Evolutionary conservation across 2,797 vertebrate species (phyloP).

Genomic region (Dromococcyx pavoninus): DNA sequence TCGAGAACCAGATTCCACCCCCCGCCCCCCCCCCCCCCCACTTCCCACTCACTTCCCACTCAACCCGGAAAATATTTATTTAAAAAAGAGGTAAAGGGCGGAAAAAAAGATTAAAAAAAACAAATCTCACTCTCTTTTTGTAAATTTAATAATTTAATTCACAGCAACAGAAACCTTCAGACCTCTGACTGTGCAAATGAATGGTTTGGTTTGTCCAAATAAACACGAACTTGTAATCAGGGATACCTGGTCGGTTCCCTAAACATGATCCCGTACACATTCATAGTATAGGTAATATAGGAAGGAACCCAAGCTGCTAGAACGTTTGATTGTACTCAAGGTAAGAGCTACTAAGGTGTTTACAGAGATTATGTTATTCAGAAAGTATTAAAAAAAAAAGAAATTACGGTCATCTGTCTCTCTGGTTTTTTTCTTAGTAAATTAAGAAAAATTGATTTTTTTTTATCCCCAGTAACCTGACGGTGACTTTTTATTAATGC

Average conservation of each 20-base stretch:
- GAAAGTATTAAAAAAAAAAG: neutral
- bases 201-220: neutral
- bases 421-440: neutral
- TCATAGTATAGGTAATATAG: neutral
- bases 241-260: neutral
- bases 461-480: rapidly evolving
- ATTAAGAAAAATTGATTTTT: neutral
- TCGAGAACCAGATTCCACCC: neutral
- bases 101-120: too few species aligned
- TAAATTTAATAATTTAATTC: neutral
- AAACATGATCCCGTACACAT: neutral
- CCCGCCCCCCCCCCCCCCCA: too few species aligned
- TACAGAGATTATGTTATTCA: neutral
- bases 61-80: neutral
- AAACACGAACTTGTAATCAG: neutral
- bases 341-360: neutral
- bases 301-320: neutral
- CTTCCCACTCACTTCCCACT: neutral
- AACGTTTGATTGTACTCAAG: neutral
- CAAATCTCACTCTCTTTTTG: neutral
- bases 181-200: neutral
- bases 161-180: neutral
- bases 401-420: neutral
- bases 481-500: neutral
- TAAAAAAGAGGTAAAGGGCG: neutral